These are phyloP conservation scores for Neodon shergylaensis DNA, from an alignment of 2,113 vertebrate genomes.

Conservation along the genomic window DNA sequence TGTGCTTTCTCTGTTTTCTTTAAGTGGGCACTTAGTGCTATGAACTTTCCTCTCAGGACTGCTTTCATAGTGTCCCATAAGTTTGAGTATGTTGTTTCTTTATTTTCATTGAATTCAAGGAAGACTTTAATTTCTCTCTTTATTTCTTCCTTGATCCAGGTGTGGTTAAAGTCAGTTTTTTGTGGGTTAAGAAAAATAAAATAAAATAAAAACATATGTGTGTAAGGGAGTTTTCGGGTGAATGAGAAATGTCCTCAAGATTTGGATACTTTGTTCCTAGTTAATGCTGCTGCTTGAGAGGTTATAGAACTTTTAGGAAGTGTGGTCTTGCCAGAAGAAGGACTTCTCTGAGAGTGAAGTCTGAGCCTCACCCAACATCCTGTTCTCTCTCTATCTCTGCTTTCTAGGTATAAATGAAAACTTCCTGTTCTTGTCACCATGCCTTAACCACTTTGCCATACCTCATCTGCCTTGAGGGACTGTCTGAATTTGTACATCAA, in stretches of 20 bases:
- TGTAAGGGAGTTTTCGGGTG: no score
- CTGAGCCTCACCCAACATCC: neutral
- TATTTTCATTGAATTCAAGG: no score
- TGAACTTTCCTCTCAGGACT: no score
- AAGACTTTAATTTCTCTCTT: no score
- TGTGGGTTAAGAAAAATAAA: no score
- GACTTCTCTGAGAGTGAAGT: neutral
- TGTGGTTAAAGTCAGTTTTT: no score
- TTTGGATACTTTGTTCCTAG: neutral
- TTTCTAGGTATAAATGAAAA: neutral
- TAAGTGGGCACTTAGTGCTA: no score
- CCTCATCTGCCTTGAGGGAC: neutral
- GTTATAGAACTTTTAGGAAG: neutral
- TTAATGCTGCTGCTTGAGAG: neutral
- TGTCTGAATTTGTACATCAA: neutral
- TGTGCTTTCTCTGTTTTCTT: no score
- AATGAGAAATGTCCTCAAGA: neutral
- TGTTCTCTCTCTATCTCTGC: neutral
- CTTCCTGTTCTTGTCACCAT: neutral
- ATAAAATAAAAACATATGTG: neutral
- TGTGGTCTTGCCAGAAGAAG: neutral
- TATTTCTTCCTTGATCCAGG: no score
- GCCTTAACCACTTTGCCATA: neutral
- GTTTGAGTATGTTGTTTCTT: no score
- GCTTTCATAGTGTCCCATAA: no score